Percentiles rank a stretch among this genome's conserved stretches.
Evolutionary conservation across 2,113 vertebrate species (phyloP).

Genomic region (Rissa tridactyla): DNA sequence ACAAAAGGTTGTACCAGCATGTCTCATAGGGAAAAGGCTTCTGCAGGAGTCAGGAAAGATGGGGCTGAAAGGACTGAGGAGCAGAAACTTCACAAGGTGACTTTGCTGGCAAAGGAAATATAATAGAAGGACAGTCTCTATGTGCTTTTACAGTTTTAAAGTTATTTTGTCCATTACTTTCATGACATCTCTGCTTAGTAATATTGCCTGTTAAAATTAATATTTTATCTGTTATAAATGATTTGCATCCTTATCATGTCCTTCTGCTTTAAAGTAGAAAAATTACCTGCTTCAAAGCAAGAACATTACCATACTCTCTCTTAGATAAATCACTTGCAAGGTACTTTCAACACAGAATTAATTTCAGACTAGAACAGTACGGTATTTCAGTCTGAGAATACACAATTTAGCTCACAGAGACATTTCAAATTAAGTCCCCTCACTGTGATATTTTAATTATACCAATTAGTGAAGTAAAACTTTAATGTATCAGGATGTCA

Average conservation of each 20-base stretch:
- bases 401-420: not conserved
- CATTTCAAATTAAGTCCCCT: not conserved
- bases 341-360: not conserved
- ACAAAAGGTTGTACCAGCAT: not conserved
- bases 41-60: not conserved
- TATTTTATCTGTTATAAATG: not conserved
- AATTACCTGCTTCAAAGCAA: not conserved
- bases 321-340: not conserved
- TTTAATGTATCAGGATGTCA: not conserved
- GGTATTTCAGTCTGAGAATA: not conserved
- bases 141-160: not conserved
- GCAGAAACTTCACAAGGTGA: not conserved
- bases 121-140: not conserved
- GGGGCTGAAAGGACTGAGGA: not conserved
- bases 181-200: not conserved
- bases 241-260: not conserved
- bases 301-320: not conserved
- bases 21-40: not conserved
- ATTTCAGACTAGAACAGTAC: not conserved
- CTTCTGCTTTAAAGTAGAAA: not conserved
- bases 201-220: not conserved
- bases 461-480: not conserved
- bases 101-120: not conserved
- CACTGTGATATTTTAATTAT: not conserved
- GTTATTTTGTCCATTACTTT: not conserved